phyloP scores from a whole-genome alignment of 2,888 invertebrate genomes.

The Antheraea yamamai region DNA sequence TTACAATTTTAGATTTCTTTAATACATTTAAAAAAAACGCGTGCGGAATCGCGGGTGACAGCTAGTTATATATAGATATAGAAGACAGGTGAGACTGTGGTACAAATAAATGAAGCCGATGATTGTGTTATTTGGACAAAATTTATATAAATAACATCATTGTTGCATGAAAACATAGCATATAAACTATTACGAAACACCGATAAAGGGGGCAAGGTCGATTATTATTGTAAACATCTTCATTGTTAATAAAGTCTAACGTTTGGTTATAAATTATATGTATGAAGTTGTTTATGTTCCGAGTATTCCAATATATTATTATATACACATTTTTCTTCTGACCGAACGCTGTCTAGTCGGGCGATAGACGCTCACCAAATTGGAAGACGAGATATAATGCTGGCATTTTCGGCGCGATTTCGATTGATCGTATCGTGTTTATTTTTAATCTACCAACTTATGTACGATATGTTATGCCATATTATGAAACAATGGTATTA shows the following conservation, averaged over 20 bases:
- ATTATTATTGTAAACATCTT: conserved; percentile 6
- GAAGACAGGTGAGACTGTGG: no score
- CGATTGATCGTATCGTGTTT: background rate
- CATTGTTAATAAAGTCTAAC: conserved; percentile 9
- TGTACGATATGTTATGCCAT: background rate
- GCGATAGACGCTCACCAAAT: background rate
- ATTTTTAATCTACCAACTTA: background rate
- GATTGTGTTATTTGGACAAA: background rate
- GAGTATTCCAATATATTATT: background rate
- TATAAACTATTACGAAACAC: conserved; percentile 12
- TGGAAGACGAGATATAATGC: background rate
- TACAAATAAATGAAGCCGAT: background rate
- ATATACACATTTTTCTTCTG: background rate
- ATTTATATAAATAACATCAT: conserved; percentile 6
- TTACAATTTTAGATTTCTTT: no score
- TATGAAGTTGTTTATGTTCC: background rate
- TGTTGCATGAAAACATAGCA: conserved; percentile 6
- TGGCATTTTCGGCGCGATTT: background rate
- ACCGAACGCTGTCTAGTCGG: background rate
- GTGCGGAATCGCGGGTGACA: no score
- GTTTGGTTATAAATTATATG: conserved; percentile 6
- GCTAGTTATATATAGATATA: no score
- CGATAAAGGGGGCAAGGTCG: conserved; percentile 16
- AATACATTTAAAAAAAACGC: no score
- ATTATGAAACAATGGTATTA: background rate